Evolutionary conservation across 2,888 invertebrate genomes (phyloP).

Genomic region (Rutpela maculata): DNA sequence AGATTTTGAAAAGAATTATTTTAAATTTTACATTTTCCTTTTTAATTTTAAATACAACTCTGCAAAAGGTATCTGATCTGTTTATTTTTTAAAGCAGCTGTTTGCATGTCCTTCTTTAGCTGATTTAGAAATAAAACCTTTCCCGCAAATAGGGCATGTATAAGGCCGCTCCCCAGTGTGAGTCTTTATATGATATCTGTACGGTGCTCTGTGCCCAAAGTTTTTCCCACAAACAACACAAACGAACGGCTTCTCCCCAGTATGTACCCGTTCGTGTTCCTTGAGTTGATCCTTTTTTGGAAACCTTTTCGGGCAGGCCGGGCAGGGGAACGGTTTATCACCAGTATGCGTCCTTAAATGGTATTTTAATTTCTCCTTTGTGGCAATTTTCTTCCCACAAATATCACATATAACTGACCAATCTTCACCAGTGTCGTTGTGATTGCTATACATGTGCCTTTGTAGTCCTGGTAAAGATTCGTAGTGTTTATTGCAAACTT

Average conservation of each 20-base stretch:
- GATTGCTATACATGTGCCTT: conserved; percentile 68
- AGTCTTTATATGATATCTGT: conserved; percentile 61
- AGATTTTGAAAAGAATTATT: too few relatives aligned
- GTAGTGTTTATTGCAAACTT: conserved; percentile 73
- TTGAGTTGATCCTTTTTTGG: conserved; percentile 68
- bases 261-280: conserved; percentile 69
- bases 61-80: too few relatives aligned
- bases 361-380: conserved; percentile 68
- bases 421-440: conserved; percentile 52
- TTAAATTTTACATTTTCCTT: too few relatives aligned
- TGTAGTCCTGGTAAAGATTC: conserved; percentile 67
- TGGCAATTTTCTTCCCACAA: conserved; percentile 65
- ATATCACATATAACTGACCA: conserved; percentile 56
- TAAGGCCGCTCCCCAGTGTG: conserved; percentile 58
- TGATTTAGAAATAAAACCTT: conserved; percentile 59
- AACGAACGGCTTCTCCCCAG: conserved; percentile 70
- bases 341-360: conserved; percentile 76
- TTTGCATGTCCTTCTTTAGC: conserved; percentile 50
- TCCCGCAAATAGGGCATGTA: conserved; percentile 61
- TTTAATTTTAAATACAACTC: too few relatives aligned
- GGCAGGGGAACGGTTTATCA: conserved; percentile 72
- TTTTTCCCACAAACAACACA: conserved; percentile 64
- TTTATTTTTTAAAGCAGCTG: conserved; percentile 48
- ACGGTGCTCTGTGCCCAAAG: conserved; percentile 62
- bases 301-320: conserved; percentile 65